phyloP scores from a whole-genome alignment of 2,113 vertebrate genomes.

The Anolis carolinensis region DNA sequence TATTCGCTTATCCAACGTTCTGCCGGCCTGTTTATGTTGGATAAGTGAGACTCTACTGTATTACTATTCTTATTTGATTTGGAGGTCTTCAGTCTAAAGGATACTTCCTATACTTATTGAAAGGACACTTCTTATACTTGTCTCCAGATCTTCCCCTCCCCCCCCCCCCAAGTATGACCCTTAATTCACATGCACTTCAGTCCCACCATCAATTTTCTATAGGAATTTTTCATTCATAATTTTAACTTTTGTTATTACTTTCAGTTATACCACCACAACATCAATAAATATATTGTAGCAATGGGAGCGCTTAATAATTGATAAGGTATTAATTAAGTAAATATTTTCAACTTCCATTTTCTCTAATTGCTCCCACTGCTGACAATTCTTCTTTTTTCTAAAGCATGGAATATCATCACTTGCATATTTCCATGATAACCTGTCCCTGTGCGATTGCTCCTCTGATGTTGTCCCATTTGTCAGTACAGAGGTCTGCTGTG shows the following conservation, averaged over 20 bases:
- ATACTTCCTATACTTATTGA: not conserved
- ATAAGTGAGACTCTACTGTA: no score
- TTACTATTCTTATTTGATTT: constrained; percentile 12
- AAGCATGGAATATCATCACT: not conserved
- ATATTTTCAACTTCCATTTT: not conserved
- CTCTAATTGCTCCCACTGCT: not conserved
- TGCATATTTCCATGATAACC: not conserved
- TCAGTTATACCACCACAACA: not conserved
- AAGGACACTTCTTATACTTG: not conserved
- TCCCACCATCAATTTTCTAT: not conserved
- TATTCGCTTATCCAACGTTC: no score
- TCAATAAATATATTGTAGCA: not conserved
- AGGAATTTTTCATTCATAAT: not conserved
- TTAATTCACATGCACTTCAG: not conserved
- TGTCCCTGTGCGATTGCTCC: not conserved
- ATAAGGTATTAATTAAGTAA: constrained; percentile 4
- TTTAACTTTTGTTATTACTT: not conserved
- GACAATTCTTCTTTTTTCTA: not conserved
- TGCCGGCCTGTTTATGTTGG: no score
- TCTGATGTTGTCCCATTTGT: not conserved
- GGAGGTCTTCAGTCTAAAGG: not conserved
- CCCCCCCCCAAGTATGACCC: no score
- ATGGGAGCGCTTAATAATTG: not conserved
- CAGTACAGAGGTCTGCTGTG: not conserved
- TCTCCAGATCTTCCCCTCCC: not conserved